These are phyloP conservation scores for Arothron firmamentum DNA, from an alignment of 2,113 vertebrate species.

Conservation along the genomic window DNA sequence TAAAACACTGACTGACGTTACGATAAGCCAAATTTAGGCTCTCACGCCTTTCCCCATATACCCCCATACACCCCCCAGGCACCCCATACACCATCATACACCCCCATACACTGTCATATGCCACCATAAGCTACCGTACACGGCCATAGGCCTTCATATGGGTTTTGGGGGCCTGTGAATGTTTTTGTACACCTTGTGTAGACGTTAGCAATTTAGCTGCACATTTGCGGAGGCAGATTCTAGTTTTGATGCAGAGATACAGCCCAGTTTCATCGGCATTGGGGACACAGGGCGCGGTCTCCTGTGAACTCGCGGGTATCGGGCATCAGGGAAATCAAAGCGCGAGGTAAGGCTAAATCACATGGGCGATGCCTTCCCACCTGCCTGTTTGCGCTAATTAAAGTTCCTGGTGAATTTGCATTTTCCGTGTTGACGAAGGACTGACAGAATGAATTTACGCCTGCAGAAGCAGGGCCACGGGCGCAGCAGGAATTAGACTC, in stretches of 20 bases:
- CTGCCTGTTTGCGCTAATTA: constrained; percentile 65
- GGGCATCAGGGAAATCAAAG: constrained; percentile 68
- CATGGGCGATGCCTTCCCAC: constrained; percentile 53
- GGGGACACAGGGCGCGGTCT: constrained; percentile 39
- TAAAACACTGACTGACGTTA: too few relatives aligned
- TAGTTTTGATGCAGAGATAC: background rate
- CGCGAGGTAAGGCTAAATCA: constrained; percentile 65
- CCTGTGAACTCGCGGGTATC: constrained; percentile 41
- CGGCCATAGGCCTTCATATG: too few relatives aligned
- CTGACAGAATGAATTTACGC: constrained; percentile 58
- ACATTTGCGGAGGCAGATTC: too few relatives aligned
- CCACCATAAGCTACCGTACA: too few relatives aligned
- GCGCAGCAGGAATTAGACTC: constrained; percentile 46
- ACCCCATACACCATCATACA: too few relatives aligned
- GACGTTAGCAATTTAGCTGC: too few relatives aligned
- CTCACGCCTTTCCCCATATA: too few relatives aligned
- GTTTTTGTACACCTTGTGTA: too few relatives aligned
- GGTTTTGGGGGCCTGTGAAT: too few relatives aligned
- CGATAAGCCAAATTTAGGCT: too few relatives aligned
- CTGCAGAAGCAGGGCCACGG: constrained; percentile 34
- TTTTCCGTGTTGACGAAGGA: constrained; percentile 50
- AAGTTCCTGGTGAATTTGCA: constrained; percentile 60
- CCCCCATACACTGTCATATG: too few relatives aligned
- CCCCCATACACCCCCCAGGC: too few relatives aligned
- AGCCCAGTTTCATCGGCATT: constrained; percentile 1